phyloP scores from a whole-genome alignment of 2,797 vertebrate species.

The Capromys pilorides region DNA sequence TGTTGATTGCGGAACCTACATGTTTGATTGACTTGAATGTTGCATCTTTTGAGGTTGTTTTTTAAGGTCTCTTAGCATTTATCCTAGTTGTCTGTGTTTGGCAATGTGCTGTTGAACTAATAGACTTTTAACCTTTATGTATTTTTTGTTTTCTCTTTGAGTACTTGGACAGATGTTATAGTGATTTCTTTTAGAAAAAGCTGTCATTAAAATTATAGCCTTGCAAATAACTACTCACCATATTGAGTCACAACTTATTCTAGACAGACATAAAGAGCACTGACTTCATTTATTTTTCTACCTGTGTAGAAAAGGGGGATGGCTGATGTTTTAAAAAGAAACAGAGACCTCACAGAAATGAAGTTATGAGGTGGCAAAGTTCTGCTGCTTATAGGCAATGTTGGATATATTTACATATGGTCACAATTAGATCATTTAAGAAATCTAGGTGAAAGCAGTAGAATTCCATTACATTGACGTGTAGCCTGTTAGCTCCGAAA shows the following conservation, averaged over 20 bases:
- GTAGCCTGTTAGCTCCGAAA: constrained; percentile 56
- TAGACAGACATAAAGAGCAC: constrained; percentile 66
- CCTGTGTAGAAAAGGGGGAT: constrained; percentile 53
- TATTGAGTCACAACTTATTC: constrained; percentile 76
- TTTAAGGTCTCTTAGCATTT: constrained; percentile 72
- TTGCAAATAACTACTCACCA: constrained; percentile 75
- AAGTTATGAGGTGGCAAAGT: constrained; percentile 47
- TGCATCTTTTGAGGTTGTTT: constrained; percentile 73
- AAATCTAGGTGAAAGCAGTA: constrained; percentile 46
- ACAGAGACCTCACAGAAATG: constrained; percentile 53
- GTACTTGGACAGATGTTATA: constrained; percentile 71
- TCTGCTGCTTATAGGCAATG: constrained; percentile 49
- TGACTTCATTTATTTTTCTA: constrained; percentile 78
- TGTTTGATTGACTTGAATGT: constrained; percentile 74
- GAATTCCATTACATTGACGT: constrained; percentile 51
- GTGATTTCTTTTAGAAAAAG: constrained; percentile 79
- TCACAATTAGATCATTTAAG: constrained; percentile 60
- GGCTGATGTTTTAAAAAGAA: constrained; percentile 59
- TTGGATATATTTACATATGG: constrained; percentile 53
- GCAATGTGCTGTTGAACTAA: constrained; percentile 66
- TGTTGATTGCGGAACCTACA: constrained; percentile 65
- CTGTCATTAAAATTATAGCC: constrained; percentile 81
- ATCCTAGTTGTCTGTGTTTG: constrained; percentile 70
- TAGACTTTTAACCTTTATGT: constrained; percentile 73
- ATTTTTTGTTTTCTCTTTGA: constrained; percentile 73